These are phyloP conservation scores for Catharus ustulatus DNA, from an alignment of 2,797 vertebrate genomes.

Conservation along the genomic window DNA sequence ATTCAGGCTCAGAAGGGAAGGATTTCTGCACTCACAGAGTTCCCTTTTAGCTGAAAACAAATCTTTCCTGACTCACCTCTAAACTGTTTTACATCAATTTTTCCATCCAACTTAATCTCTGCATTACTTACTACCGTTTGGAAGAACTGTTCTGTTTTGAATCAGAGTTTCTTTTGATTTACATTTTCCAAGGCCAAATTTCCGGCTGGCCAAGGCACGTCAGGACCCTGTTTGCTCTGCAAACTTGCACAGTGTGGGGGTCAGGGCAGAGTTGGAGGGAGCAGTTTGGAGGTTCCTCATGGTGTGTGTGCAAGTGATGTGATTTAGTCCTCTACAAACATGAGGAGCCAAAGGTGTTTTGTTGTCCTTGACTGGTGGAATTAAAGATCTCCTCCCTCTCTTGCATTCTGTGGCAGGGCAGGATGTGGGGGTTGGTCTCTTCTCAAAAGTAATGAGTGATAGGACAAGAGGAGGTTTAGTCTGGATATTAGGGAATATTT, in stretches of 20 bases:
- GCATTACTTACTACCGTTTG: background rate
- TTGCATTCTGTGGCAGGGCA: background rate
- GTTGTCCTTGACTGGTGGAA: background rate
- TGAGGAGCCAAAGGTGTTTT: rapidly evolving
- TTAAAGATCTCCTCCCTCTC: background rate
- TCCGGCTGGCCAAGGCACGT: background rate
- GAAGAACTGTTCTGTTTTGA: background rate
- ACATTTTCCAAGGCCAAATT: background rate
- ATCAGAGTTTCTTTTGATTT: background rate
- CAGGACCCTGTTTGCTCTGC: conserved; percentile 15
- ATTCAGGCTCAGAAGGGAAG: background rate
- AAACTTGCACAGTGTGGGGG: background rate
- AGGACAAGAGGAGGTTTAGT: background rate
- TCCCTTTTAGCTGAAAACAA: background rate
- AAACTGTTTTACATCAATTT: background rate
- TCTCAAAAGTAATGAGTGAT: rapidly evolving
- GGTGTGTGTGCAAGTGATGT: background rate
- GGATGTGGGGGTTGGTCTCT: rapidly evolving
- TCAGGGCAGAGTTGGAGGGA: background rate
- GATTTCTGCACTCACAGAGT: background rate
- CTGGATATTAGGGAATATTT: background rate
- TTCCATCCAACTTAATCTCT: background rate
- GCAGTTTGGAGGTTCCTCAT: background rate
- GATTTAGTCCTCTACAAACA: background rate
- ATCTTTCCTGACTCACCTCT: background rate